Percentiles rank a stretch among this genome's conserved stretches.
These are phyloP conservation scores for Noctua comes DNA, from an alignment of 2,888 invertebrate species.

Conservation along the genomic window DNA sequence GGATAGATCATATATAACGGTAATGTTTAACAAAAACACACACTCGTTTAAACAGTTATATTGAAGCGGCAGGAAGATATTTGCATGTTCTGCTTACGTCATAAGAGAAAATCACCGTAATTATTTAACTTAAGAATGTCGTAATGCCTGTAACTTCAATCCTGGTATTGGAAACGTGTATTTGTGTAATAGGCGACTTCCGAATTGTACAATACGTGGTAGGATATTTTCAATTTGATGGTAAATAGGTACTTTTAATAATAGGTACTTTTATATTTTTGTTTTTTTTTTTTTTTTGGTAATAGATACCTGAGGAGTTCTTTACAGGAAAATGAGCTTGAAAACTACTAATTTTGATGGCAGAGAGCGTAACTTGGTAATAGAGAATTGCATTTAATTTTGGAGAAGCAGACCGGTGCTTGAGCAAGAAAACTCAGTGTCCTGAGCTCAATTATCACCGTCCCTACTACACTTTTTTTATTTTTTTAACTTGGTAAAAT, in stretches of 20 bases:
- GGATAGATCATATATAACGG: slow-evolving; percentile 45
- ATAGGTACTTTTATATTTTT: not conserved
- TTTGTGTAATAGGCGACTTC: slow-evolving; percentile 45
- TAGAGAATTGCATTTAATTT: not conserved
- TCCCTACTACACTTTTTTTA: not conserved
- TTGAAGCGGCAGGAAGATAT: slow-evolving; percentile 53
- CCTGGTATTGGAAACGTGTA: slow-evolving; percentile 40
- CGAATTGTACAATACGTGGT: slow-evolving; percentile 31
- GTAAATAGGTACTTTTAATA: not conserved
- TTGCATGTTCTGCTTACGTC: slow-evolving; percentile 58
- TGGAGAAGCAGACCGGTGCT: not conserved
- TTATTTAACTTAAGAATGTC: slow-evolving; percentile 55
- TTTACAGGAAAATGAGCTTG: not conserved
- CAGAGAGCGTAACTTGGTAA: not conserved
- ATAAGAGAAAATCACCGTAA: slow-evolving; percentile 59
- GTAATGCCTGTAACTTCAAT: slow-evolving; percentile 37
- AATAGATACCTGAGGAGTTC: not conserved
- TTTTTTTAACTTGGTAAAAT: no score
- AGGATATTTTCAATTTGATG: slow-evolving; percentile 8
- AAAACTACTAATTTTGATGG: not conserved
- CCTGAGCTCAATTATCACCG: not conserved
- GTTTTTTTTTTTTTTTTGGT: no score
- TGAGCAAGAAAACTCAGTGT: not conserved
- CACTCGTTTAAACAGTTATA: slow-evolving; percentile 52
- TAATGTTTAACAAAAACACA: slow-evolving; percentile 20